Percentiles rank a stretch among this genome's conserved stretches.
Conservation (phyloP, 2,888 invertebrate genomes). For the Cryptocephalus primarius region DNA sequence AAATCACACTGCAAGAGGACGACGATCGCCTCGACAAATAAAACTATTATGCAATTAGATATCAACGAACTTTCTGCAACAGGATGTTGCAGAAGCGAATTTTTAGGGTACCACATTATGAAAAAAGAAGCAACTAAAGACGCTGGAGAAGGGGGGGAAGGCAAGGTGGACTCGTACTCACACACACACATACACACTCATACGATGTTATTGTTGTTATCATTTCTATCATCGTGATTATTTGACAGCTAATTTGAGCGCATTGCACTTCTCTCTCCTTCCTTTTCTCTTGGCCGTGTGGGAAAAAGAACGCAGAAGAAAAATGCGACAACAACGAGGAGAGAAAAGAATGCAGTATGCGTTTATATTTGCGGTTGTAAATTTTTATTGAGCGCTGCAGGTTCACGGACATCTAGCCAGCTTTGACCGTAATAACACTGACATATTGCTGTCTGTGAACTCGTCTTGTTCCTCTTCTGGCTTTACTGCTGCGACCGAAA, state of each 20-base stretch:
- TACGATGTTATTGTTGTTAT: too few relatives aligned
- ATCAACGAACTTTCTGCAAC: slow-evolving; percentile 5
- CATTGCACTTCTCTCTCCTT: slow-evolving; percentile 10
- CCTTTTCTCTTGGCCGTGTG: not conserved
- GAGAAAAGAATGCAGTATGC: slow-evolving; percentile 8
- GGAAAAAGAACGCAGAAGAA: not conserved
- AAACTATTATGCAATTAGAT: slow-evolving; percentile 18
- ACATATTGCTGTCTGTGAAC: too few relatives aligned
- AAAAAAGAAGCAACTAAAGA: not conserved
- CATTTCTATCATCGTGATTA: too few relatives aligned
- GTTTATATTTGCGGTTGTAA: slow-evolving; percentile 17
- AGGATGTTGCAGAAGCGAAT: too few relatives aligned
- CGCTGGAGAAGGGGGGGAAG: too few relatives aligned
- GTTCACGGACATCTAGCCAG: too few relatives aligned
- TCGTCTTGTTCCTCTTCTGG: too few relatives aligned
- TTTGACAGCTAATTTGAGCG: slow-evolving; percentile 8
- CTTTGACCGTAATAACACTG: too few relatives aligned
- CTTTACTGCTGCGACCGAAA: too few relatives aligned
- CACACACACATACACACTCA: too few relatives aligned
- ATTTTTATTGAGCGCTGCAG: slow-evolving; percentile 15
- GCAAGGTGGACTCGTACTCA: too few relatives aligned
- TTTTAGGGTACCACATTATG: slow-evolving; percentile 9
- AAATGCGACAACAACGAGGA: slow-evolving; percentile 7
- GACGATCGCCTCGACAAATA: slow-evolving; percentile 7
- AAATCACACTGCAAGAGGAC: too few relatives aligned